Percentiles rank a stretch among this genome's conserved stretches.
phyloP scores from a whole-genome alignment of 2,113 vertebrate genomes.

The Sialia sialis region DNA sequence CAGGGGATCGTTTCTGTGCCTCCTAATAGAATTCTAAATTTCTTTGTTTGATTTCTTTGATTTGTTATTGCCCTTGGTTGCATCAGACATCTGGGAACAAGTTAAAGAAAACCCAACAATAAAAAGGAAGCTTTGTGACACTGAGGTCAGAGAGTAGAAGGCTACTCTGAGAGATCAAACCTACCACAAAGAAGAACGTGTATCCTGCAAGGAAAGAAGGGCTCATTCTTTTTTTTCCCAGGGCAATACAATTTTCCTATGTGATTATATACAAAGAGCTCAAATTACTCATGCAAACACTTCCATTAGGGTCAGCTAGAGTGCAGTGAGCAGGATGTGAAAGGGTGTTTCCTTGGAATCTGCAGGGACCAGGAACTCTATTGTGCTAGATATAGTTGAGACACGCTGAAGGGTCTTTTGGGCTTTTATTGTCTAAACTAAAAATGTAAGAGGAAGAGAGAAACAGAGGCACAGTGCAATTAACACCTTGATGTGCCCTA shows the following conservation, averaged over 20 bases:
- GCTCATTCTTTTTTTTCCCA: not conserved
- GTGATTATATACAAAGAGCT: not conserved
- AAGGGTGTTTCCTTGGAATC: not conserved
- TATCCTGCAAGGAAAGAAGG: slow-evolving; percentile 7
- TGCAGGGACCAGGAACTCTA: slow-evolving; percentile 4
- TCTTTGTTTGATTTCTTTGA: not conserved
- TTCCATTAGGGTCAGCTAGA: slow-evolving; percentile 4
- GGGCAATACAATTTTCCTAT: not conserved
- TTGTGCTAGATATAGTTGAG: not conserved
- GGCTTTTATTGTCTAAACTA: not conserved
- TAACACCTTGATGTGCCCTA: not conserved
- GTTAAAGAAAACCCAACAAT: not conserved
- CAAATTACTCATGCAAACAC: slow-evolving; percentile 3
- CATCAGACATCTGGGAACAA: not conserved
- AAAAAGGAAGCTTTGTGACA: not conserved
- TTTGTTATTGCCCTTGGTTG: not conserved
- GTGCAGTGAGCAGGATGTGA: not conserved
- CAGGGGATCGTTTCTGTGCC: not conserved
- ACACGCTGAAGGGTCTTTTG: not conserved
- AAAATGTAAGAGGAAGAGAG: not conserved
- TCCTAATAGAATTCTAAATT: not conserved
- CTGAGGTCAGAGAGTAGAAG: slow-evolving; percentile 5
- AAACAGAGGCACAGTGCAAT: not conserved
- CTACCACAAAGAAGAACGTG: not conserved
- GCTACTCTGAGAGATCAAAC: not conserved